A percentile compares a stretch with the other conserved stretches of the same genome.
Conservation (phyloP, 2,113 vertebrate species). For the Zootoca vivipara region DNA sequence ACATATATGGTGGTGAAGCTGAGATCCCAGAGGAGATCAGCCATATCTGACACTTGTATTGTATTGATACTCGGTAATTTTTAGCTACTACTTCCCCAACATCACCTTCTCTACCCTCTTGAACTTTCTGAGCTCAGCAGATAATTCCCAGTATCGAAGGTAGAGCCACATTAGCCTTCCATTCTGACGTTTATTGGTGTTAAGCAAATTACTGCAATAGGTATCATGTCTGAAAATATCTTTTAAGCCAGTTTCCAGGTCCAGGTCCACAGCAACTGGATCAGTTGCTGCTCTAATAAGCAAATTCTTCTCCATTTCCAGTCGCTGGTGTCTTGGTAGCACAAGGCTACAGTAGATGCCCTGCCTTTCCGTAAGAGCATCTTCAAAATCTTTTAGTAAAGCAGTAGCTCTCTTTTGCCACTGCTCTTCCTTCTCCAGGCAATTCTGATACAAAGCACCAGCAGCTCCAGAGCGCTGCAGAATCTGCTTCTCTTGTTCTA, state of each 20-base stretch:
- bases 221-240: conserved; percentile 94
- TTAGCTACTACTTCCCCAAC: conserved; percentile 62
- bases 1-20: conserved; percentile 39
- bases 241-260: conserved; percentile 83
- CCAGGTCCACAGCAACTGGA: conserved; percentile 77
- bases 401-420: conserved; percentile 80
- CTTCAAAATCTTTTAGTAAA: conserved; percentile 84
- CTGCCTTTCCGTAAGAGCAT: conserved; percentile 86
- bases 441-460: conserved; percentile 75
- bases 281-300: conserved; percentile 83
- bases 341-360: conserved; percentile 88
- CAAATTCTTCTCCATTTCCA: conserved; percentile 89
- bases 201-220: conserved; percentile 85
- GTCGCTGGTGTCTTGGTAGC: conserved; percentile 78
- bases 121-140: conserved; percentile 85
- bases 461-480: conserved; percentile 75
- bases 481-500: conserved; percentile 81
- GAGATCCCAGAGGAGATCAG: conserved; percentile 15
- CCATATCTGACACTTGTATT: not conserved
- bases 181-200: conserved; percentile 85
- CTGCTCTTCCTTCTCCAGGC: conserved; percentile 79
- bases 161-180: conserved; percentile 97
- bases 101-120: conserved; percentile 82
- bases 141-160: conserved; percentile 90
- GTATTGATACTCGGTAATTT: not conserved